Base-by-base conservation (phyloP, 2,888 invertebrate genomes). In the Ellobium chinense region DNA sequence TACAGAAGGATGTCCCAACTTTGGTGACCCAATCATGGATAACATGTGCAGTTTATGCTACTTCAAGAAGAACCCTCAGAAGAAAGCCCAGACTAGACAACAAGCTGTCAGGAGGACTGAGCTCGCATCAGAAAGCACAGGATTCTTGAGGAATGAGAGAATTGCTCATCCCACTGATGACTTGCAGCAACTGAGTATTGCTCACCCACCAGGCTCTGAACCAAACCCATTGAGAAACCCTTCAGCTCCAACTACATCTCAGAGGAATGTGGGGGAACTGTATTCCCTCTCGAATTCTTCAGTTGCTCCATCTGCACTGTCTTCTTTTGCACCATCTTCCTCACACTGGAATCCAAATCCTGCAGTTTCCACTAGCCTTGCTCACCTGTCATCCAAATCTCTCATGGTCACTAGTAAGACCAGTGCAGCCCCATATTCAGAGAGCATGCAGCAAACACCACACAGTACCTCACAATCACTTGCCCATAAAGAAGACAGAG, bases 1-100 rank as follows among this genome's bases (percentile, higher is more conserved):
- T 3, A 68, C 63, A 7, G 36, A 54, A 1, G 80, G 78, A 24
- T 85, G 85, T 56, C 36, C 63, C 5, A 58, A 70, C 65, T 85
- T 68, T 63, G 85, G 85, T 2, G 85, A 85, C 36, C 85, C 85
- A 31, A 58, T 54, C 0, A 80, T 76, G 37, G 69, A 54, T 0
- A 56, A 72, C 65, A 81, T 78, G 76, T 85, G 85, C 75, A 82
- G 63, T n/a, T 54, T 58, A 18, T 81, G 81, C 69, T 83, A 73
- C 29, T 39, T 39, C 18, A 39, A 68, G 36, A 58, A 14, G 14
- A 58, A 56, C 24, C 72, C 34, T 12, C 56, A 18, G 1, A 34
- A 31, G 31, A 72, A 60, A n/a, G 9, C 37, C 36, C 34, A 36
- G 2, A 29, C 29, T 21, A n/a, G 5, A 12, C 9, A 24, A 2